Conservation (phyloP, 2,113 vertebrate species). For the Burhinus bistriatus region DNA sequence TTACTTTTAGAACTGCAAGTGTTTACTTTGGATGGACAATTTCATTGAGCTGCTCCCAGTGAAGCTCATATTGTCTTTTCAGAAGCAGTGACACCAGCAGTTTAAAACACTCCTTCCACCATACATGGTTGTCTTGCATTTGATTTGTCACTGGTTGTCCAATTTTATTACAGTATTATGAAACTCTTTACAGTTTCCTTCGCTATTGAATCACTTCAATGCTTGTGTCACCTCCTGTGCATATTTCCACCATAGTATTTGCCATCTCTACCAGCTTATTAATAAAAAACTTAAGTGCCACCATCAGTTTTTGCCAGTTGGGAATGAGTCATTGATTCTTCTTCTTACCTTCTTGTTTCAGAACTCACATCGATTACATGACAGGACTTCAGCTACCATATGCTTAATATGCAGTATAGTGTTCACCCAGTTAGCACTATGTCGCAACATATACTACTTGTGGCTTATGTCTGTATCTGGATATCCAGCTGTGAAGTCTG, state of each 20-base stretch:
- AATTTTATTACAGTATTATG: neutral
- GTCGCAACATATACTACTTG: neutral
- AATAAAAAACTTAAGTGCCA: neutral
- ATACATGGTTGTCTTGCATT: neutral
- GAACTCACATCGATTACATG: neutral
- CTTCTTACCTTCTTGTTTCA: neutral
- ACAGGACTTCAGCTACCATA: neutral
- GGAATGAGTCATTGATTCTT: neutral
- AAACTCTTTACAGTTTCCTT: neutral
- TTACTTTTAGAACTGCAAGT: neutral
- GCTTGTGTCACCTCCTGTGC: neutral
- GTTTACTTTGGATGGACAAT: neutral
- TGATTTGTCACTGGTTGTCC: neutral
- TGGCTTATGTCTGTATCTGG: neutral
- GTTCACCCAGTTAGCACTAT: neutral
- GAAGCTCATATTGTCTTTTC: neutral
- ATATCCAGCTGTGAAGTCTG: neutral
- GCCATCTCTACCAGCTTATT: neutral
- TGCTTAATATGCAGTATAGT: neutral
- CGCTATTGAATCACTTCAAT: neutral
- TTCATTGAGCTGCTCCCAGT: neutral
- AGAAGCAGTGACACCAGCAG: neutral
- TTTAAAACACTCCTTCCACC: neutral
- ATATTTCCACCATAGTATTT: neutral
- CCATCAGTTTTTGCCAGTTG: neutral